Base-by-base conservation (phyloP, 2,113 vertebrate genomes). In the Labeo catla region DNA sequence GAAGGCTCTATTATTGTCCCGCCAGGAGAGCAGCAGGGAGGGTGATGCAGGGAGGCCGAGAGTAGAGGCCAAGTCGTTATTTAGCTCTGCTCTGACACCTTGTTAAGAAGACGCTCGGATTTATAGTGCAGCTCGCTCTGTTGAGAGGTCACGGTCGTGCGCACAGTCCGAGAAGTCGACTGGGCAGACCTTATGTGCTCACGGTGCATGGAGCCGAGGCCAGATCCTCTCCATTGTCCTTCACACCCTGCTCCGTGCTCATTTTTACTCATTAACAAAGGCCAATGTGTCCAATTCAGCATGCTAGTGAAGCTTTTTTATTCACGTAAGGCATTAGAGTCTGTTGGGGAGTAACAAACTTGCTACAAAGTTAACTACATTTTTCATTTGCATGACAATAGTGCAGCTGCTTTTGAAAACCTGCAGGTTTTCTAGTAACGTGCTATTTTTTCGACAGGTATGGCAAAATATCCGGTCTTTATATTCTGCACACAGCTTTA, bases 31-130 rank as follows among this genome's bases (percentile, higher is more conserved):
- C 80, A 83, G 72, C 80, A 12, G 80, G 54, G 36, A 83, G 61
- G 70, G 39, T 84, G 63, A 78, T 49, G 72, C 39, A 36, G 81
- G 11, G 34, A 88, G 73, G 80, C 68, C n/a, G 28, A 68, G 81
- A 76, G 85, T 52, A 66, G 36, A 88, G 87, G 45, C 81, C 74
- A 80, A 86, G 81, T 81, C 54, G 50, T 85, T 82, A 85, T 85
- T 87, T 87, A 79, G 54, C 43, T 82, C 68, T 87, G 57, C 57
- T 88, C 76, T 87, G 86, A 83, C 88, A 88, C 76, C 88, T 88
- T 87, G 84, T 90, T 90, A 89, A 80, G 77, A 77, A 87, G 86
- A 87, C 52, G 54, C n/a, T 73, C 28, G 16, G 80, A 87, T 89
- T 89, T 88, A 87, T 88, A 65, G 59, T 15, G 8, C 74, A 66